These are phyloP conservation scores for Anthrax anthrax DNA, from an alignment of 2,888 invertebrate species.

Conservation along the genomic window DNA sequence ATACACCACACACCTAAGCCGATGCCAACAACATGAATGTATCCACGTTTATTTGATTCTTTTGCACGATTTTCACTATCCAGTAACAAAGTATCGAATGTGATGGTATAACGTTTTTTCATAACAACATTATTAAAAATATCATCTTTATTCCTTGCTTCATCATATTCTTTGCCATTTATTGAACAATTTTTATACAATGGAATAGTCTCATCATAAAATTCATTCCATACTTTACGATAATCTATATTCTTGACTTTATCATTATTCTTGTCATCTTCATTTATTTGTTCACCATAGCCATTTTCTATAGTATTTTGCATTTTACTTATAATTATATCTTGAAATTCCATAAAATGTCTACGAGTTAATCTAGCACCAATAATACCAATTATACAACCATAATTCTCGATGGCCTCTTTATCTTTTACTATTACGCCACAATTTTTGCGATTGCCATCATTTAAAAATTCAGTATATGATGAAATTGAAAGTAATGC, in stretches of 20 bases:
- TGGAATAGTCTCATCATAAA: slow-evolving; percentile 16
- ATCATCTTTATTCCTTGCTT: slow-evolving; percentile 19
- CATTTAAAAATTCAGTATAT: slow-evolving; percentile 41
- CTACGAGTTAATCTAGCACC: slow-evolving; percentile 36
- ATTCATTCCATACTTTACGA: slow-evolving; percentile 16
- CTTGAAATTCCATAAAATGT: slow-evolving; percentile 39
- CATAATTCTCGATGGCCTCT: slow-evolving; percentile 33
- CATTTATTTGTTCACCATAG: slow-evolving; percentile 22
- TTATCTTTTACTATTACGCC: slow-evolving; percentile 32
- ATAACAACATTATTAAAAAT: slow-evolving; percentile 29
- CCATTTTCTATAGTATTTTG: slow-evolving; percentile 40
- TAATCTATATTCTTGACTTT: background rate
- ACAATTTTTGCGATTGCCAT: slow-evolving; percentile 40
- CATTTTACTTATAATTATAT: slow-evolving; percentile 35
- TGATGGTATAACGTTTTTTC: slow-evolving; percentile 37
- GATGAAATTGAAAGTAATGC: slow-evolving; percentile 42
- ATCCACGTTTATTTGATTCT: slow-evolving; percentile 38
- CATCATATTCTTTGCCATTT: slow-evolving; percentile 1
- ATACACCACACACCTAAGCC: slow-evolving; percentile 53
- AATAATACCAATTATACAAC: slow-evolving; percentile 37
- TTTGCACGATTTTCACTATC: slow-evolving; percentile 46
- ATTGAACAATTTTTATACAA: slow-evolving; percentile 6
- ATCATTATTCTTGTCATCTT: slow-evolving; percentile 6
- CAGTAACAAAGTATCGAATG: slow-evolving; percentile 45
- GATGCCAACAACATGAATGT: slow-evolving; percentile 50